phyloP scores from a whole-genome alignment of 1,140 invertebrate species.

The Oryctes rhinoceros region DNA sequence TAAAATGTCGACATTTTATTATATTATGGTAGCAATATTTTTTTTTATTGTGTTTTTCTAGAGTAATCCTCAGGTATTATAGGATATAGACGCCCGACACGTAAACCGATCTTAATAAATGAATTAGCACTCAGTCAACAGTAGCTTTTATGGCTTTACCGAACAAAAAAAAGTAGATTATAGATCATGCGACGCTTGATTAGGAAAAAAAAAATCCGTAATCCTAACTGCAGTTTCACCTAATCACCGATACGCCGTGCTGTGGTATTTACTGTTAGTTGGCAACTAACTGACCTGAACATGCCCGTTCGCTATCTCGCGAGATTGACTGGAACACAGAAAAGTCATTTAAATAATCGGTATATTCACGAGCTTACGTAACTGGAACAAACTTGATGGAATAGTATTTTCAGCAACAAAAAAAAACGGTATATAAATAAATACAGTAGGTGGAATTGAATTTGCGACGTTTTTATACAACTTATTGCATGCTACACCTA shows the following conservation, averaged over 20 bases:
- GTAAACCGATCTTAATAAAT: not conserved
- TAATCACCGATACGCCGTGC: not conserved
- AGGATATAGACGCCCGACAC: not conserved
- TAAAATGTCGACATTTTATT: too few species aligned
- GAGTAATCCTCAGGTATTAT: not conserved
- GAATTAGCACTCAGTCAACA: not conserved
- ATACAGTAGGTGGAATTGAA: too few species aligned
- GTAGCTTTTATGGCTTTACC: too few species aligned
- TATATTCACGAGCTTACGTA: not conserved
- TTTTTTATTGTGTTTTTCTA: too few species aligned
- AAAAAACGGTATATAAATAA: not conserved
- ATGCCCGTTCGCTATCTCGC: not conserved
- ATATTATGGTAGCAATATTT: too few species aligned
- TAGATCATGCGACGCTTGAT: not conserved
- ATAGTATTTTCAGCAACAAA: not conserved
- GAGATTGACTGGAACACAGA: slow-evolving; percentile 12
- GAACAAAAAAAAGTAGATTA: not conserved
- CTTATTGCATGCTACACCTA: too few species aligned
- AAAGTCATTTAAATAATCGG: slow-evolving; percentile 14
- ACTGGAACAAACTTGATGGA: not conserved
- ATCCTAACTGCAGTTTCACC: slow-evolving; percentile 32
- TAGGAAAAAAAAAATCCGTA: slow-evolving; percentile 23
- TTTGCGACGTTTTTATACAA: too few species aligned
- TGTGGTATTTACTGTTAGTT: slow-evolving; percentile 14
- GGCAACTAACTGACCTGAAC: not conserved